A percentile compares a stretch with the other conserved stretches of the same genome.
phyloP scores from a whole-genome alignment of 2,888 invertebrate genomes.

The Tineola bisselliella region DNA sequence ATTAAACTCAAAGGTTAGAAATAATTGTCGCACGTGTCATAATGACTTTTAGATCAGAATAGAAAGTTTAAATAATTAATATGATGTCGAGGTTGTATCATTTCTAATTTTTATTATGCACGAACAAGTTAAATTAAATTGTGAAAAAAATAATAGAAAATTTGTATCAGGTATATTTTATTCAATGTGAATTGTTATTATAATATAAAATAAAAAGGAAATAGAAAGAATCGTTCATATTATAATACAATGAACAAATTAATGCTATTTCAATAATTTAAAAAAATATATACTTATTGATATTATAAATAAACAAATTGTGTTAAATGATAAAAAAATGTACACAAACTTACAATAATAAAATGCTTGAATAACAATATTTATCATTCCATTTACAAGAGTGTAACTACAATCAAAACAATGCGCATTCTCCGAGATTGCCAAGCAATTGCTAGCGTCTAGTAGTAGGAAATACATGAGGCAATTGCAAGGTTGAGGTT shows the following conservation, averaged over 20 bases:
- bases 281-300: no score
- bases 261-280: no score
- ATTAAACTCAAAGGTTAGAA: neutral
- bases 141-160: no score
- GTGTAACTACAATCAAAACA: conserved; percentile 26
- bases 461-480: conserved; percentile 32
- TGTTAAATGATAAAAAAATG: no score
- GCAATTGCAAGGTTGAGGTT: conserved; percentile 44
- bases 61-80: neutral
- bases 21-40: neutral
- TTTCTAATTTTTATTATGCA: neutral
- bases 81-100: neutral
- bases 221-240: no score
- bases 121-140: no score
- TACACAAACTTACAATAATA: no score
- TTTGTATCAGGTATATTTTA: no score
- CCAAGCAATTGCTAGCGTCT: conserved; percentile 52
- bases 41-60: neutral
- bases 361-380: neutral
- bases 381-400: neutral
- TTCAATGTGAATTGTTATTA: no score
- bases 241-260: no score
- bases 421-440: conserved; percentile 52
- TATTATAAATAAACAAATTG: no score
- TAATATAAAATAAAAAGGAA: no score